These are phyloP conservation scores for Aphidius gifuensis DNA, from an alignment of 1,140 invertebrate species.

Conservation along the genomic window DNA sequence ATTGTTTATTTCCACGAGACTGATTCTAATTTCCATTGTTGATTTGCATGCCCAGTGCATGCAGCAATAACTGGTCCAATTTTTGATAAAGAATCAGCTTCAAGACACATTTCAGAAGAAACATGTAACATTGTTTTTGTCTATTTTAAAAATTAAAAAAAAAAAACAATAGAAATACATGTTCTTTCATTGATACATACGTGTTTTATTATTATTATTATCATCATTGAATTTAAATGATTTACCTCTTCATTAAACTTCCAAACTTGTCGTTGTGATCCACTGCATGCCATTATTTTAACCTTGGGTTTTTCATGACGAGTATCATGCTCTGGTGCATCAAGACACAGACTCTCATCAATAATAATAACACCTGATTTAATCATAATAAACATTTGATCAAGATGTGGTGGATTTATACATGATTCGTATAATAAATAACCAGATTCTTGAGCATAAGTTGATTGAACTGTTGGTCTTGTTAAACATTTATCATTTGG, in stretches of 20 bases:
- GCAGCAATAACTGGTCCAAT: conserved; percentile 54
- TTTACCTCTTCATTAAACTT: conserved; percentile 56
- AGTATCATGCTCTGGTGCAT: conserved; percentile 60
- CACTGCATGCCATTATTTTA: conserved; percentile 66
- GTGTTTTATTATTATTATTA: not conserved
- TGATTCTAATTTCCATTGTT: conserved; percentile 57
- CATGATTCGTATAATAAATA: conserved; percentile 60
- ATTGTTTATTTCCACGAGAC: conserved; percentile 53
- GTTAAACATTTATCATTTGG: conserved; percentile 60
- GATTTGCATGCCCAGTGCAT: conserved; percentile 52
- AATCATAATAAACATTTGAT: conserved; percentile 75
- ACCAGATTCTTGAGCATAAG: conserved; percentile 63
- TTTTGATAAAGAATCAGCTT: conserved; percentile 42
- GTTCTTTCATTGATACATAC: not conserved
- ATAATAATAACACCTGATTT: conserved; percentile 66
- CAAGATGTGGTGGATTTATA: conserved; percentile 51
- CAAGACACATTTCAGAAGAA: conserved; percentile 58
- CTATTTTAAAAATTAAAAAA: conserved; percentile 40
- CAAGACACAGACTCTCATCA: conserved; percentile 71
- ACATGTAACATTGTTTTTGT: conserved; percentile 54
- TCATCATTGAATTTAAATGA: not conserved
- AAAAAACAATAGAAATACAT: conserved; percentile 26
- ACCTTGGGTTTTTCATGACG: conserved; percentile 57
- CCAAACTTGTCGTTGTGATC: conserved; percentile 64
- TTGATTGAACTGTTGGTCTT: conserved; percentile 58